Conservation (phyloP, 2,888 invertebrate species). For the Tanytarsus gracilentus region DNA sequence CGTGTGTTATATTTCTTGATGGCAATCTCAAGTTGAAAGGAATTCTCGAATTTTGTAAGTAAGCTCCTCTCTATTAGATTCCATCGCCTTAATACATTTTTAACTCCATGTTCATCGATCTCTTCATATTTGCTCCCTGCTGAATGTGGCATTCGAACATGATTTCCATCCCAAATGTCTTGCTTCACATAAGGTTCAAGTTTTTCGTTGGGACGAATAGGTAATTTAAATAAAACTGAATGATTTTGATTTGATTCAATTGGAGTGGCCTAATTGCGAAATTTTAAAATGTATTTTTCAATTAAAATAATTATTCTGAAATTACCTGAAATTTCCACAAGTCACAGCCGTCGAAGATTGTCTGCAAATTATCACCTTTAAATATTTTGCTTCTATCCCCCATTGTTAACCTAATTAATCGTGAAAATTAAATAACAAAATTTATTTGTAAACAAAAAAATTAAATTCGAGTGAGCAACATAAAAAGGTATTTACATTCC, state of each 20-base stretch:
- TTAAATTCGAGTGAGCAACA: too few species aligned
- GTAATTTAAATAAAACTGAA: slow-evolving; percentile 59
- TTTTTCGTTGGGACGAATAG: slow-evolving; percentile 45
- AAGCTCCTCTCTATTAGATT: slow-evolving; percentile 59
- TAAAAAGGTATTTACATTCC: too few species aligned
- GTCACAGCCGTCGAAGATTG: too few species aligned
- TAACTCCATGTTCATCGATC: slow-evolving; percentile 43
- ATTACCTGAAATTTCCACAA: neutral
- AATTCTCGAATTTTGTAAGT: slow-evolving; percentile 48
- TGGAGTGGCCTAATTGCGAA: neutral
- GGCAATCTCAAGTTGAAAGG: slow-evolving; percentile 57
- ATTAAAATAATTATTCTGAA: neutral
- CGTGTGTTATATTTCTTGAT: slow-evolving; percentile 64
- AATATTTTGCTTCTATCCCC: too few species aligned
- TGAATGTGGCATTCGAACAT: slow-evolving; percentile 81
- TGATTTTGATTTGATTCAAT: slow-evolving; percentile 44
- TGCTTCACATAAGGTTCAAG: slow-evolving; percentile 47
- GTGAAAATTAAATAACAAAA: too few species aligned
- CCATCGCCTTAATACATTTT: slow-evolving; percentile 59
- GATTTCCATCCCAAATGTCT: slow-evolving; percentile 71
- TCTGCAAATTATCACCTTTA: too few species aligned
- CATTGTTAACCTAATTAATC: too few species aligned
- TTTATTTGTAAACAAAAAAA: too few species aligned
- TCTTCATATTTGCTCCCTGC: slow-evolving; percentile 57
- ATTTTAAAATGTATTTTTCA: neutral